These are phyloP conservation scores for Dione vanillae DNA, from an alignment of 2,888 invertebrate species.

Conservation along the genomic window DNA sequence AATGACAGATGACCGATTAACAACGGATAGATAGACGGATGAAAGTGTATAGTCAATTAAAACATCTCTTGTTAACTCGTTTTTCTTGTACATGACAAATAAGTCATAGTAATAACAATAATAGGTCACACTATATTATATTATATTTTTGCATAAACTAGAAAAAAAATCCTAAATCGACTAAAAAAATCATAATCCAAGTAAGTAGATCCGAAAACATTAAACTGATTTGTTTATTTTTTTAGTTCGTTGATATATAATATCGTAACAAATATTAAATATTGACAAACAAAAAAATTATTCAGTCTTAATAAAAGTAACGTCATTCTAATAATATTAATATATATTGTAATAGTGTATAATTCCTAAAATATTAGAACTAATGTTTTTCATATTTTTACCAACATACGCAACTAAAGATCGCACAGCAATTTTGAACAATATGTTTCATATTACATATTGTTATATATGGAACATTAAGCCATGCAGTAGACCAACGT, in stretches of 20 bases:
- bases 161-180: no score
- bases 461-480: neutral
- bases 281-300: neutral
- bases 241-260: no score
- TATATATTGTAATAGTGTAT: no score
- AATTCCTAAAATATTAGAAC: neutral
- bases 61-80: neutral
- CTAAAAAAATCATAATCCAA: no score
- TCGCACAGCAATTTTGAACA: neutral
- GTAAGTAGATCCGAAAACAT: neutral
- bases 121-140: neutral
- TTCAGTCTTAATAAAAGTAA: neutral
- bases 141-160: no score
- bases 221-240: neutral
- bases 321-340: neutral
- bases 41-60: neutral
- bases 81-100: neutral
- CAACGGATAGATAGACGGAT: no score
- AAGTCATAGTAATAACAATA: neutral
- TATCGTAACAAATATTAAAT: neutral
- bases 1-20: no score
- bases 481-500: slow-evolving; percentile 16
- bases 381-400: neutral
- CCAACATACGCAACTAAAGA: neutral
- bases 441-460: neutral